Conservation (phyloP, 2,888 invertebrate genomes). For the Baronia brevicornis region DNA sequence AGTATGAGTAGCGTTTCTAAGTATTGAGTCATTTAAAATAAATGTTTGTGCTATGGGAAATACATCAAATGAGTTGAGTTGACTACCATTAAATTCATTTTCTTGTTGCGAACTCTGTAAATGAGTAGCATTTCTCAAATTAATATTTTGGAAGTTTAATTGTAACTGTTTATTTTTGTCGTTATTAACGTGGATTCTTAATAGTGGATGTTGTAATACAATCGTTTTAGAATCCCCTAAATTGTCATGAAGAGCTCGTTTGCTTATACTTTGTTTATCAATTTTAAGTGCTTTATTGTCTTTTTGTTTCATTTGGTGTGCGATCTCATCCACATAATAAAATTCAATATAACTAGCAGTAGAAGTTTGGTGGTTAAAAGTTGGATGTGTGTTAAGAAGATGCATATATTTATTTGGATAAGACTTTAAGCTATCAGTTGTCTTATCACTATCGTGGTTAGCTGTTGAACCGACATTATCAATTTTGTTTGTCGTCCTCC, state of each 20-base stretch:
- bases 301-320: conserved; percentile 24
- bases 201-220: no score
- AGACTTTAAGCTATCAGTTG: no score
- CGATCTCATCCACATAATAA: conserved; percentile 49
- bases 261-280: neutral
- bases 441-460: no score
- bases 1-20: conserved; percentile 6
- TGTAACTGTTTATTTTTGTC: no score
- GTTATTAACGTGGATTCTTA: no score
- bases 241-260: no score
- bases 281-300: conserved; percentile 7
- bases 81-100: no score
- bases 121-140: no score
- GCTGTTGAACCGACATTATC: conserved; percentile 26
- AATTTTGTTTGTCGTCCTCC: conserved; percentile 47
- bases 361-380: conserved; percentile 17
- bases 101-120: no score
- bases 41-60: conserved; percentile 4
- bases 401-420: conserved; percentile 13
- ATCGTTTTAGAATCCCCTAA: no score
- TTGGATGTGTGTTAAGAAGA: conserved; percentile 7
- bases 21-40: conserved; percentile 11
- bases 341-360: conserved; percentile 59
- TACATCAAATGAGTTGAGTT: no score
- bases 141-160: no score